These are phyloP conservation scores for Strix occidentalis DNA, from an alignment of 2,797 vertebrate species.

Conservation along the genomic window DNA sequence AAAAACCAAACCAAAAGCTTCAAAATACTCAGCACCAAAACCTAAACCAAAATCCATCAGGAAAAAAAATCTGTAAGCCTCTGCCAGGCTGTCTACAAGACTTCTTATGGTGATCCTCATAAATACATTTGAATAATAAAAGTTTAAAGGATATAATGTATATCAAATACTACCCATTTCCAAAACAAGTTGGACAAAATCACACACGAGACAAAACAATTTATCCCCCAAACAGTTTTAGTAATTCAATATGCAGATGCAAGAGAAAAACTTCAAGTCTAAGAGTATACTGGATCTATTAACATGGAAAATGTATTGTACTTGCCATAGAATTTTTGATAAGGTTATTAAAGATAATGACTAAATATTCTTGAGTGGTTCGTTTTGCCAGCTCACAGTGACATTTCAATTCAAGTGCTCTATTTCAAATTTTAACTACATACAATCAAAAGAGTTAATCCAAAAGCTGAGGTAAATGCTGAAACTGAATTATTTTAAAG, in stretches of 20 bases:
- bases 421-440: not conserved
- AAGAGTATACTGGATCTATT: not conserved
- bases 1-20: not conserved
- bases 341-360: constrained; percentile 3
- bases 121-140: not conserved
- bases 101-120: not conserved
- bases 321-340: not conserved
- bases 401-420: not conserved
- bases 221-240: not conserved
- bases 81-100: not conserved
- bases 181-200: not conserved
- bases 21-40: not conserved
- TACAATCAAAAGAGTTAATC: not conserved
- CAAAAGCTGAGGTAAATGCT: not conserved
- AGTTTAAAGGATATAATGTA: not conserved
- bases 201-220: not conserved
- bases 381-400: not conserved
- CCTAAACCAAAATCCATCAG: not conserved
- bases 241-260: not conserved
- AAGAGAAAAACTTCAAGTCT: not conserved
- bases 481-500: not conserved
- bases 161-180: not conserved
- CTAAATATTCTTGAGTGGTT: not conserved
- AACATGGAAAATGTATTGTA: not conserved
- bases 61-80: not conserved